phyloP scores from a whole-genome alignment of 2,113 vertebrate species.

The Varanus komodoensis region DNA sequence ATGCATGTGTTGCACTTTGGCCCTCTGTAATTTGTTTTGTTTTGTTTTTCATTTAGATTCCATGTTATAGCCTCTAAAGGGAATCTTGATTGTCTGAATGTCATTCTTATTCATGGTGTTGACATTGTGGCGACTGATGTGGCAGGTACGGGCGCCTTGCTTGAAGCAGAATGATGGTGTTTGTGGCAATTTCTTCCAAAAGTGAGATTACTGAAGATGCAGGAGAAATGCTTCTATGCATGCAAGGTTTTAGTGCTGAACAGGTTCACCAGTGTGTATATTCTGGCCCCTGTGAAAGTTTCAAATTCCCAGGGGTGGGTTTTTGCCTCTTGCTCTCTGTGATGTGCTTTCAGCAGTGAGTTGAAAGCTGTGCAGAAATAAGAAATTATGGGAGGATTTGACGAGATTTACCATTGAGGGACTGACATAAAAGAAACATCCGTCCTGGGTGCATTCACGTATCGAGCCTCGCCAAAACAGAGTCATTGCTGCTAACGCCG shows the following conservation, averaged over 20 bases:
- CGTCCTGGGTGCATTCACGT: not conserved
- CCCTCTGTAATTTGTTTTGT: not conserved
- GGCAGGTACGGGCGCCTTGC: slow-evolving; percentile 80
- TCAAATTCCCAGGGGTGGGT: rapidly evolving
- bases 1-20: not conserved
- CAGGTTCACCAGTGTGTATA: rapidly evolving
- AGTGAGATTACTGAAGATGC: not conserved
- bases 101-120: slow-evolving; percentile 88
- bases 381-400: not conserved
- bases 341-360: not conserved
- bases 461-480: not conserved
- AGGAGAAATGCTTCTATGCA: not conserved
- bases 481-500: not conserved
- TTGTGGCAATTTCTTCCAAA: not conserved
- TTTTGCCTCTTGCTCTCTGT: too few relatives aligned
- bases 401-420: not conserved
- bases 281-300: not conserved
- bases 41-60: slow-evolving; percentile 80
- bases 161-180: rapidly evolving
- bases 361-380: rapidly evolving
- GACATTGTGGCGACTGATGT: slow-evolving; percentile 90
- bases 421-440: not conserved
- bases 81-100: slow-evolving; percentile 91
- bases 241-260: not conserved
- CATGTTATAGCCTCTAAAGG: slow-evolving; percentile 94